phyloP scores from a whole-genome alignment of 2,113 vertebrate species.

The Aspidoscelis tigris region DNA sequence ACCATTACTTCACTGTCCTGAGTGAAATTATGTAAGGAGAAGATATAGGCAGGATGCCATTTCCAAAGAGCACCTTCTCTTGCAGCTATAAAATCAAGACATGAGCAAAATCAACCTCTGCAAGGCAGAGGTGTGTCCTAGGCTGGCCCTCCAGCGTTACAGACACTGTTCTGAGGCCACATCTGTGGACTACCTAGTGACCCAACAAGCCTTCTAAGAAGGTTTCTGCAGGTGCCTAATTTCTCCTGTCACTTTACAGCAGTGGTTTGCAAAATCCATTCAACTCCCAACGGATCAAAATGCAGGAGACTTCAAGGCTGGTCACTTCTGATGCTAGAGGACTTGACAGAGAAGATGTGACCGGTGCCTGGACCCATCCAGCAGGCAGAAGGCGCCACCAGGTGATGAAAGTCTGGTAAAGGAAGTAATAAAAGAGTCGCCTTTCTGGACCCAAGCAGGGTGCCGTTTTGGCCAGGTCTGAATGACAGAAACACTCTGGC shows the following conservation, averaged over 20 bases:
- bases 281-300: neutral
- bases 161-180: neutral
- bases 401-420: neutral
- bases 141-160: neutral
- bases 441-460: neutral
- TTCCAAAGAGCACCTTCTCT: neutral
- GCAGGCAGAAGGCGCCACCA: constrained; percentile 3
- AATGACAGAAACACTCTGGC: too few relatives aligned
- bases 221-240: neutral
- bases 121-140: neutral
- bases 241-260: neutral
- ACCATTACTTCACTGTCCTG: too few relatives aligned
- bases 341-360: neutral
- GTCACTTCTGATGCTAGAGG: neutral
- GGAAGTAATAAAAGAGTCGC: neutral
- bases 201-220: neutral
- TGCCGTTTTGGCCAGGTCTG: too few relatives aligned
- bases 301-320: neutral
- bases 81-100: neutral
- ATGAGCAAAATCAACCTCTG: neutral
- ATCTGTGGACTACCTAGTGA: rapidly evolving
- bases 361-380: neutral
- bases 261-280: neutral
- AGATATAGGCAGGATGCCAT: neutral
- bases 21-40: too few relatives aligned